A percentile compares a stretch with the other conserved stretches of the same genome.
Evolutionary conservation across 1,140 invertebrate species (phyloP).

Genomic region (Drosophila virilis): DNA sequence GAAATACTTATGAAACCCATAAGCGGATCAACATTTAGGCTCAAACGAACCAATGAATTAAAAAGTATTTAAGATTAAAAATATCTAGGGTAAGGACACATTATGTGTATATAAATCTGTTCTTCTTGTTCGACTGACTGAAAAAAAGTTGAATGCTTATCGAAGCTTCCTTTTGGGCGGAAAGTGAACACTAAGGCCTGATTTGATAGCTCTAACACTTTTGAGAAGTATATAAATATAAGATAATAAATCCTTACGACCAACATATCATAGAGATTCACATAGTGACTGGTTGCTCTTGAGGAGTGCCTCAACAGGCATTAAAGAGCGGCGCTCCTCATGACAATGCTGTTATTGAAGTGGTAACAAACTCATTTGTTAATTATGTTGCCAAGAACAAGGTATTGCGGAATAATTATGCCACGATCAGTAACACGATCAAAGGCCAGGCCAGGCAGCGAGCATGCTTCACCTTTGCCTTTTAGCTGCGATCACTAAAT

Average conservation of each 20-base stretch:
- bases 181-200: no score
- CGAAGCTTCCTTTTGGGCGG: no score
- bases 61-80: background rate
- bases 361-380: conserved; percentile 80
- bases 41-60: background rate
- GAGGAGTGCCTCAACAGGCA: no score
- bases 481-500: conserved; percentile 68
- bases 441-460: conserved; percentile 61
- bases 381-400: conserved; percentile 76
- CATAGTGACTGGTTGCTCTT: no score
- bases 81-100: no score
- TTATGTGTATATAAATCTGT: no score
- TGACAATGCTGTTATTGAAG: conserved; percentile 43
- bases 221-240: no score
- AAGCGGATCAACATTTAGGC: conserved; percentile 1
- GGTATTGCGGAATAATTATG: conserved; percentile 68
- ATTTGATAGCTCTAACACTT: no score
- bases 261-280: no score
- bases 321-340: background rate
- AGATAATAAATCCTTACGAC: no score
- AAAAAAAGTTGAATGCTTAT: no score
- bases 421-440: conserved; percentile 81
- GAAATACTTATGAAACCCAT: background rate
- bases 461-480: conserved; percentile 50
- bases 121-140: no score